These are phyloP conservation scores for Dendrocopos noguchii DNA, from an alignment of 2,113 vertebrate genomes.

Conservation along the genomic window DNA sequence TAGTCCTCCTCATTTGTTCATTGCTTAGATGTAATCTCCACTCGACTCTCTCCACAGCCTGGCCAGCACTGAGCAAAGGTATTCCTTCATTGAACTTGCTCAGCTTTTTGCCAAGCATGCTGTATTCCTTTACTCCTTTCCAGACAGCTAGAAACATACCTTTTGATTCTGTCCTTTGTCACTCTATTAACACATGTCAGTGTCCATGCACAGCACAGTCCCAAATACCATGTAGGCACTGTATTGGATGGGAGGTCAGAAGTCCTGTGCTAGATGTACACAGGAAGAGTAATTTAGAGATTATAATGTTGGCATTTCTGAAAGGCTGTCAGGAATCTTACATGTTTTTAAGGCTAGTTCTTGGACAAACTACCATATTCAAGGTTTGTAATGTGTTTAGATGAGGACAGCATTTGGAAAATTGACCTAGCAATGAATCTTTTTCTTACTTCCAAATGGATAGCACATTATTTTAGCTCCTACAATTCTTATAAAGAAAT, in stretches of 20 bases:
- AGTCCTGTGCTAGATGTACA: background rate
- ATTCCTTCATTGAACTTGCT: background rate
- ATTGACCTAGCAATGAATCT: constrained; percentile 1
- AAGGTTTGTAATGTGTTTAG: constrained; percentile 41
- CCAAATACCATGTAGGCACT: background rate
- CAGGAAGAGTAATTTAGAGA: constrained; percentile 26
- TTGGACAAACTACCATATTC: background rate
- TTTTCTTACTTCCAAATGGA: constrained; percentile 32
- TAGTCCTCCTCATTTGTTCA: background rate
- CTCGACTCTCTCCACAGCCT: background rate
- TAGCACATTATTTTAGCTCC: constrained; percentile 2
- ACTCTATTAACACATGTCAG: background rate
- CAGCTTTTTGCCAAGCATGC: background rate
- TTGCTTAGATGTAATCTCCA: background rate
- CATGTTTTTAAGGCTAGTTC: background rate
- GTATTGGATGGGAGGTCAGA: background rate
- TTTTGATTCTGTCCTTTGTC: background rate
- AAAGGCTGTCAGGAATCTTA: constrained; percentile 12
- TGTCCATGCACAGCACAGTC: background rate
- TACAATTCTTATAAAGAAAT: constrained; percentile 38
- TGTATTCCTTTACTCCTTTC: background rate
- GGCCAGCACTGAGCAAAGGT: background rate
- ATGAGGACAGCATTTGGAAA: constrained; percentile 15
- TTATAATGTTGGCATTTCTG: background rate
- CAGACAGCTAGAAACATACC: background rate